Base-by-base conservation (phyloP, 92 coral and sea anemone genomes). In the Siderastrea radians region DNA sequence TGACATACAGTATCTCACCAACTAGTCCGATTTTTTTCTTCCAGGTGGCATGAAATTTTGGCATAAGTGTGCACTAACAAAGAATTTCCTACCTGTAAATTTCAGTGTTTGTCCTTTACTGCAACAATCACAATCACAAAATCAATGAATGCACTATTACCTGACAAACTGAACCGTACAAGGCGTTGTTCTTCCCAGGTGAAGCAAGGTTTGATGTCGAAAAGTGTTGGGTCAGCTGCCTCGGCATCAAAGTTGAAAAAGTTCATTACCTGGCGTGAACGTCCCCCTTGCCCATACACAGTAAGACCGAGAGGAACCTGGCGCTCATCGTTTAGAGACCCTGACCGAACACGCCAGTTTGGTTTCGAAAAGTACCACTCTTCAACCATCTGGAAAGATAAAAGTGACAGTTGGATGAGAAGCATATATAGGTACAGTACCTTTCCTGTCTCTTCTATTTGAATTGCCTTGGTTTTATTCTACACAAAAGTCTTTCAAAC, bases 161-260 rank as follows among this genome's bases (percentile, higher is more conserved):
- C 93, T 2, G 11, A 17, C 52, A 92, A 47, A 52, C 67, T 75
- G 66, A 92, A 77, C 26, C 78, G 70, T 63, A 91, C 68, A 19
- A 83, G 57, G 64, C 83, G 73, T 26, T 78, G 89, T 50, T 77
- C 68, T 13, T 86, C 76, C 48, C 49, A 77, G 14, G 59, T 68
- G 81, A 95, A 93, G 82, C 98, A 95, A 44, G 88, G 90, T 12
- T 80, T 87, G 43, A 95, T 86, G 71, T 91, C 93, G 73, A 95
- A 93, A 26, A 78, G 61, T 11, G 86, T 72, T 26, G 85, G 64
- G 1, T 91, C 91, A 5, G 90, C 91, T 46, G 93, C 75, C 65
- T 84, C 80, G 3, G 93, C 84, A 80, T 90, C 93, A 72, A 90
- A 93, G 86, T 90, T 95, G 75, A 77, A 70, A 45, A 87, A 26